Conservation (phyloP, 2,888 invertebrate species). For the Machimus rusticus region DNA sequence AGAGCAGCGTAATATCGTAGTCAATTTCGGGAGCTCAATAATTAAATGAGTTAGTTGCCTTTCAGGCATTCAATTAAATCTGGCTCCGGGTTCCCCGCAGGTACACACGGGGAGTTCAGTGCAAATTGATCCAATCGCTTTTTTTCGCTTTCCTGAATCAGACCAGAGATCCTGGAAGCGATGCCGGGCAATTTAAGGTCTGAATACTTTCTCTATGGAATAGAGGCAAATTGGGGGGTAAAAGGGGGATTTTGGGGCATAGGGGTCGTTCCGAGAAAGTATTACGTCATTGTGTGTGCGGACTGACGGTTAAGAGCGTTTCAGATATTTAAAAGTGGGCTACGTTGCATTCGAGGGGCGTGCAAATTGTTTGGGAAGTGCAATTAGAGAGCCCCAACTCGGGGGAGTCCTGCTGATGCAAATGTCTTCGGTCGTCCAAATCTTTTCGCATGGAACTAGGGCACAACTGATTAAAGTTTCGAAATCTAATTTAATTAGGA, state of each 20-base stretch:
- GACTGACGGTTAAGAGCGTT: background rate
- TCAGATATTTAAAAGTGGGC: background rate
- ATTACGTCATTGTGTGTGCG: background rate
- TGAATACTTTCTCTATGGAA: background rate
- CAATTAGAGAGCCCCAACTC: background rate
- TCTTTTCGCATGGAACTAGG: background rate
- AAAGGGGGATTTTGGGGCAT: background rate
- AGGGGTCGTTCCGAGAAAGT: background rate
- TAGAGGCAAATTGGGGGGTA: background rate
- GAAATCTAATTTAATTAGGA: conserved; percentile 8
- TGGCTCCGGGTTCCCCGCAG: background rate
- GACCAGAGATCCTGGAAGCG: background rate
- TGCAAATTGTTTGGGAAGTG: background rate
- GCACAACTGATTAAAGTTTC: conserved; percentile 12
- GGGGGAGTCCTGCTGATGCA: background rate
- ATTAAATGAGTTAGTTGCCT: conserved; percentile 3
- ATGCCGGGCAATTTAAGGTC: background rate
- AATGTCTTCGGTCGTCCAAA: background rate
- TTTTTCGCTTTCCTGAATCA: background rate
- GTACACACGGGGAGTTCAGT: background rate
- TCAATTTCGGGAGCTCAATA: background rate
- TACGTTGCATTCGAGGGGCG: background rate
- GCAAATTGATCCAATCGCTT: background rate
- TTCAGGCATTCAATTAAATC: background rate
- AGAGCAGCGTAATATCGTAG: background rate